phyloP scores from a whole-genome alignment of 64 coral and sea anemone genomes.

The Montipora foliosa region DNA sequence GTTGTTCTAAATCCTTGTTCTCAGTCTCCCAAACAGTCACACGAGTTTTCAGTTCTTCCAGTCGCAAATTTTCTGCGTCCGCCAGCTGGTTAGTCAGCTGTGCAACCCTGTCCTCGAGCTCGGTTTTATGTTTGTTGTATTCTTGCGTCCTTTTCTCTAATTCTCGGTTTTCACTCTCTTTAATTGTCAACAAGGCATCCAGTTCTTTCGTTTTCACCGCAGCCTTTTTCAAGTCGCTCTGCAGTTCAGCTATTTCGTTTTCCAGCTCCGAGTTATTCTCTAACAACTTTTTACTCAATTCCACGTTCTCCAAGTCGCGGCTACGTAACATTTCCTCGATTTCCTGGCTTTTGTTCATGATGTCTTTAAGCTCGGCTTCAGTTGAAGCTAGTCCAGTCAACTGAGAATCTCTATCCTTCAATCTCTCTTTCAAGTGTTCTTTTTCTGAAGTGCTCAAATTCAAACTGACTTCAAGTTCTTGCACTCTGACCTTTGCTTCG shows the following conservation, averaged over 20 bases:
- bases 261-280: constrained; percentile 82
- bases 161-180: constrained; percentile 73
- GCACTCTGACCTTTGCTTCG: constrained; percentile 45
- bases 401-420: constrained; percentile 57
- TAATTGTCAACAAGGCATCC: constrained; percentile 77
- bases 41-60: constrained; percentile 47
- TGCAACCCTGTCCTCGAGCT: constrained; percentile 13
- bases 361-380: constrained; percentile 67
- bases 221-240: constrained; percentile 73
- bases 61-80: constrained; percentile 27
- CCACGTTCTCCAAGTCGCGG: constrained; percentile 81
- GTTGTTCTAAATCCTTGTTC: constrained; percentile 69
- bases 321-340: constrained; percentile 80
- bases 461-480: constrained; percentile 78
- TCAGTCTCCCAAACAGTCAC: constrained; percentile 41
- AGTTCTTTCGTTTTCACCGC: constrained; percentile 72
- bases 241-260: constrained; percentile 73
- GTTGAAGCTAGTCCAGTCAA: constrained; percentile 82
- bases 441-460: constrained; percentile 70
- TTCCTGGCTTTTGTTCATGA: constrained; percentile 84
- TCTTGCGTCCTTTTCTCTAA: constrained; percentile 68
- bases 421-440: constrained; percentile 69
- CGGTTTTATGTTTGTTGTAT: constrained; percentile 27
- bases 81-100: constrained; percentile 55
- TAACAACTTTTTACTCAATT: constrained; percentile 67